Base-by-base conservation (phyloP, 2,888 invertebrate genomes). In the Amiota mariae region DNA sequence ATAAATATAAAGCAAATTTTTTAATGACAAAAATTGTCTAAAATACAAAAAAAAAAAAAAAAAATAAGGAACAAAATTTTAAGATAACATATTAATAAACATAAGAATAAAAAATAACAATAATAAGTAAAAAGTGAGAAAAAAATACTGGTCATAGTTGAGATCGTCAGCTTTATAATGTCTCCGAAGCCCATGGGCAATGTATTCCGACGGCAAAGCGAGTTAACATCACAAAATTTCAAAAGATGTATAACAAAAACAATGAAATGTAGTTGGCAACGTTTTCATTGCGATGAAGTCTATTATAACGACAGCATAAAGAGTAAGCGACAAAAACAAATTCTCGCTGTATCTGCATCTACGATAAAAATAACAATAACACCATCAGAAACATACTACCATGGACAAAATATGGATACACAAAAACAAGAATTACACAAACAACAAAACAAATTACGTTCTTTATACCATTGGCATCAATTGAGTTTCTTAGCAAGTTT, bases 101-200 rank as follows among this genome's bases (percentile, higher is more conserved):
- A 36, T 36, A 36, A 36, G 8, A 2, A 36, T 1, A 36, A 36
- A 36, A 36, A 36, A 36, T 6, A 36, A 36, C 2, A 36, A 36
- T 36, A 36, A 36, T 36, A 36, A 36, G 2, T 6, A 2, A 36
- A 36, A 36, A 36, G 24, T 24, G 24, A 3, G 3, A 36, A 36
- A 36, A 36, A 36, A 36, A 36, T 36, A 36, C 24, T 24, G 24
- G 24, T 24, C 6, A 36, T 6, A 47, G 49, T 72, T 24, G 72
- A 64, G 18, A 36, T 51, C 24, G 73, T 75, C 71, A 72, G 72
- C 75, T 72, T 77, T 78, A 85, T 81, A 80, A 89, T 89, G 88
- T 85, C 87, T 88, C 88, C 87, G 80, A 83, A 78, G 87, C 88
- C 88, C 79, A 79, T 85, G 84, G 88, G 86, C 85, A 86, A 87